Percentiles rank a stretch among this genome's conserved stretches.
Conservation (phyloP, 2,888 invertebrate species). For the Neocrepidodera transversa region DNA sequence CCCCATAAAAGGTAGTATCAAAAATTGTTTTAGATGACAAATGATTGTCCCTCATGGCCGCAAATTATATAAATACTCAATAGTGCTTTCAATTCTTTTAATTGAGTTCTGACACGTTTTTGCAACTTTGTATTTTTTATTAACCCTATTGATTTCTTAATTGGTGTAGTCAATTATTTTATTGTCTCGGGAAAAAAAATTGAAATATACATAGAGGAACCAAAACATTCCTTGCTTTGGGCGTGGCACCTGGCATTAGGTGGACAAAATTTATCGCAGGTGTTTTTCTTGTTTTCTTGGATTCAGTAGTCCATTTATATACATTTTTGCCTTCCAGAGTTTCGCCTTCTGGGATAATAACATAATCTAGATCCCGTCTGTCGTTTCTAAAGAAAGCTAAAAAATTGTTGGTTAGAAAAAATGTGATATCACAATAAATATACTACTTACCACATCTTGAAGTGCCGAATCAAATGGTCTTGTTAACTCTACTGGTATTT, state of each 20-base stretch:
- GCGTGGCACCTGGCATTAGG: not conserved
- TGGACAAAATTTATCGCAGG: too few species aligned
- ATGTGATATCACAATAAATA: not conserved
- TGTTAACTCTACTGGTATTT: not conserved
- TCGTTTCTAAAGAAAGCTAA: not conserved
- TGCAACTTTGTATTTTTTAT: not conserved
- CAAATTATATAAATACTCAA: not conserved
- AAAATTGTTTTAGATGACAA: not conserved
- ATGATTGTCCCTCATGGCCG: too few species aligned
- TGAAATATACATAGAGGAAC: not conserved
- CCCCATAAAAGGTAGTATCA: not conserved
- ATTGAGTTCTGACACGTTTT: not conserved
- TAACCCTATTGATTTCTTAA: not conserved
- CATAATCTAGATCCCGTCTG: not conserved
- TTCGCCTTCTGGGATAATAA: not conserved
- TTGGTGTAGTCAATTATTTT: not conserved
- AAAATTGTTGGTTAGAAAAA: not conserved
- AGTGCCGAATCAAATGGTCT: too few species aligned
- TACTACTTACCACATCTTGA: not conserved
- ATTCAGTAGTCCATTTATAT: not conserved
- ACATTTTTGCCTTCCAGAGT: not conserved
- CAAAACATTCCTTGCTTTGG: not conserved
- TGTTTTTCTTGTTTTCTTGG: too few species aligned
- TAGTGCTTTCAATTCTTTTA: not conserved
- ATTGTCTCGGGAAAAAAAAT: not conserved